Evolutionary conservation across 1,140 invertebrate genomes (phyloP), one percentile per base, ranked within the genome.

Genomic region (Drosophila chauvacae): DNA sequence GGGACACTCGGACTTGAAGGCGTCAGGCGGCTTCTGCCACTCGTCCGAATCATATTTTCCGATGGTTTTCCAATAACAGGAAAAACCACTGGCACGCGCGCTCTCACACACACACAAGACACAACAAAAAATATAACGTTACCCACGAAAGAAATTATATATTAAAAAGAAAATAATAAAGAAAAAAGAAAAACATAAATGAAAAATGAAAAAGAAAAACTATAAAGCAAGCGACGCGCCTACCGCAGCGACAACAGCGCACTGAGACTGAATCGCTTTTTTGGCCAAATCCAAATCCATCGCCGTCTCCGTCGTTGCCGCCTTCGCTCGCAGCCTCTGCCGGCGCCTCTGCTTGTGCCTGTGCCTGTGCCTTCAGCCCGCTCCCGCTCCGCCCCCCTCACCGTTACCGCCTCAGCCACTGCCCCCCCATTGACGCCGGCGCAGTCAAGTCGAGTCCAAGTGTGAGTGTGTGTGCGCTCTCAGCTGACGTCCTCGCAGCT

Each of bases 211-310:
- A 42, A 64, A 45, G 28, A 50, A 47, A 45, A 70, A 41, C 45
- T 18, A 20, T 18, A 37, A 39, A 57, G 13, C 63, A 30, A 68
- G 56, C 78, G 72, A 87, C 68, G 80, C 83, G 84, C 80, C 84
- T 77, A 84, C 57, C 68, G 77, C 84, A 88, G 65, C 83, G 85
- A 84, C 83, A 84, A 77, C 79, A 78, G 80, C 85, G 83, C 84
- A 87, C 83, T 87, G 73, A 87, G 79, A 73, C 70, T 71, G 68
- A 80, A 69, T 47, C 48, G 58, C 48, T 41, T 56, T 74, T 74
- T 74, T 74, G 82, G 78, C 82, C 77, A 85, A 76, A 80, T 68
- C 62, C 62, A 80, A 64, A 80, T 62, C 55, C 59, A 53, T 50
- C 23, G 44, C 50, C 42, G 64, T 30, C 42, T 14, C 30, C 7